Base-by-base conservation (phyloP, 2,888 invertebrate genomes). In the Agrochola litura region DNA sequence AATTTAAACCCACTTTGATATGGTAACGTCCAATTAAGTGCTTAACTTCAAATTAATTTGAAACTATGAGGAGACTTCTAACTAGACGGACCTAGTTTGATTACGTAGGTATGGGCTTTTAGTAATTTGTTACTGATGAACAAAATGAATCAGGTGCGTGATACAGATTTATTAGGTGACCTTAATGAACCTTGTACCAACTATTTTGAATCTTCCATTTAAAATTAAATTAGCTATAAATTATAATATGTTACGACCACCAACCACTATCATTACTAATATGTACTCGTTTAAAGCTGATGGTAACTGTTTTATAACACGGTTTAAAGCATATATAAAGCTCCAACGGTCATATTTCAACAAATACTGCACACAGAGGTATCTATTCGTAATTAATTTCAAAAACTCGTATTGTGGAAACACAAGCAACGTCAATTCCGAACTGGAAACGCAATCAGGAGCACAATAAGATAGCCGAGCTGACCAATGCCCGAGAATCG, bases 401-500 rank as follows among this genome's bases (percentile, higher is more conserved):
- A 82, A 83, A 77, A 84, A 79, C 84, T 79, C 77, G 72, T 82
- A 82, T 81, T 85, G 85, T 89, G 73, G 74, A 82, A 88, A 88
- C 78, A 82, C 88, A 87, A 90, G 84, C 87, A 83, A 90, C 88
- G 89, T 90, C 89, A 87, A 90, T 89, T 89, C 75, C 69, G 76
- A 83, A 79, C 84, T 86, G 83, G 87, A 91, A 90, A 89, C 84
- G 86, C 89, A 91, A 92, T 91, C 89, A 89, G 83, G 78, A 76
- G 84, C 88, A 90, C 91, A 92, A 91, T 91, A 88, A 86, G 88
- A 82, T 78, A 74, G 78, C 81, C 82, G 72, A 81, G 76, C 83
- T 85, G 88, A 88, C 92, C 92, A 91, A 85, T 89, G 88, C 85
- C 84, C 73, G 86, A 84, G 86, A 89, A 89, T 89, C 86, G 89